Conservation (phyloP, 2,113 vertebrate genomes). For the Corvus moneduloides region DNA sequence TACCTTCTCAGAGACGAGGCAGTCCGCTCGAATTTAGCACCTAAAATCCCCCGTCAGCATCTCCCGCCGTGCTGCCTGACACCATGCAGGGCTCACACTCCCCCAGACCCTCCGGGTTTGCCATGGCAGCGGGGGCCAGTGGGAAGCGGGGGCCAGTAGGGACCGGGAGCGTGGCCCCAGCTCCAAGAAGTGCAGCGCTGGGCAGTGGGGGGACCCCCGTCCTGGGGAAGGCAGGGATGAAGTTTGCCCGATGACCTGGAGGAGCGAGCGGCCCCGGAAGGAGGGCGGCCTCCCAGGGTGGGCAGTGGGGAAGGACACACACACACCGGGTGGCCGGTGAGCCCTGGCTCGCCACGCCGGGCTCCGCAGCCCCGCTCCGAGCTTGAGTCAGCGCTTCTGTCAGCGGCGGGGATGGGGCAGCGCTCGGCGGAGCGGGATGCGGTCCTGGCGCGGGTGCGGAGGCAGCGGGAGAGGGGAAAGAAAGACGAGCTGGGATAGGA, state of each 20-base stretch:
- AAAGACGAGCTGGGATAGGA: neutral
- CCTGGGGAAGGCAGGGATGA: neutral
- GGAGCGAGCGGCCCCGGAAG: neutral
- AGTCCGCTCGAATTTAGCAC: neutral
- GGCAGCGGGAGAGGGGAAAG: slow-evolving; percentile 38
- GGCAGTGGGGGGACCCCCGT: neutral
- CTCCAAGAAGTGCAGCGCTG: neutral
- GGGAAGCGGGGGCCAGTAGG: neutral
- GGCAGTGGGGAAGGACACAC: neutral
- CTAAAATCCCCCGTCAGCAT: neutral
- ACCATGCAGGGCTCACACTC: neutral
- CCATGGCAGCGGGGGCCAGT: neutral
- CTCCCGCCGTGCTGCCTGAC: neutral
- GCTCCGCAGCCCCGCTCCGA: neutral
- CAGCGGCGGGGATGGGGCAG: slow-evolving; percentile 80
- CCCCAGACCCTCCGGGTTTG: neutral
- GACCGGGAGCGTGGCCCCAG: neutral
- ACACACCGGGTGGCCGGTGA: too few species aligned
- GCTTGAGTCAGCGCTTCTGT: slow-evolving; percentile 88
- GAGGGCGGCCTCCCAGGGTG: neutral
- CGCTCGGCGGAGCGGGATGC: slow-evolving; percentile 73
- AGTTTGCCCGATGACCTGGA: neutral
- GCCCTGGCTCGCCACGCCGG: neutral
- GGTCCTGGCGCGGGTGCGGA: slow-evolving; percentile 79
- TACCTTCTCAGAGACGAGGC: neutral